Conservation (phyloP, 2,797 vertebrate genomes). For the Sandelia bainsii region DNA sequence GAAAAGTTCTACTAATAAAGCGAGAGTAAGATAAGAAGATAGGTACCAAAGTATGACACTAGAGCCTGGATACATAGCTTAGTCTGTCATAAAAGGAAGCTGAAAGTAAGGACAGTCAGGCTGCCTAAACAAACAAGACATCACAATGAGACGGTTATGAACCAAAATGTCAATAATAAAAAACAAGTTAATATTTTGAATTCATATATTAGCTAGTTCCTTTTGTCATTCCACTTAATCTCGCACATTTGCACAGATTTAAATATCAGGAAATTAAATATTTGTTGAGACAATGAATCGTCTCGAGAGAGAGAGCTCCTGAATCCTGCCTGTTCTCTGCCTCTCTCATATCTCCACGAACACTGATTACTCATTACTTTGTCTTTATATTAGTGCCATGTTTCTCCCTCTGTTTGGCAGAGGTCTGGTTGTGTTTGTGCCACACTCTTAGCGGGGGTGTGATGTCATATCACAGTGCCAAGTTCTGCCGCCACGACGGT, state of each 20-base stretch:
- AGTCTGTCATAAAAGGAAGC: no score
- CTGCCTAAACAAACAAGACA: no score
- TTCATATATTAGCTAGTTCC: not conserved
- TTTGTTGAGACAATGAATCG: slow-evolving; percentile 36
- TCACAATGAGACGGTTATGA: not conserved
- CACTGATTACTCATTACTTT: slow-evolving; percentile 59
- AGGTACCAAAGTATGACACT: no score
- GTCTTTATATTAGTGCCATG: slow-evolving; percentile 62
- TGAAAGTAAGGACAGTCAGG: no score
- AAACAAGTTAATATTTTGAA: not conserved
- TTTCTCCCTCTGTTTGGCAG: slow-evolving; percentile 66
- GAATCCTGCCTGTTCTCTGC: slow-evolving; percentile 26
- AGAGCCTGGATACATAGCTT: no score
- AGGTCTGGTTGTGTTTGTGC: slow-evolving; percentile 73
- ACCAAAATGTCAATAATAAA: not conserved
- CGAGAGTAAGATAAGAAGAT: no score
- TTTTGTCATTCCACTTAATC: slow-evolving; percentile 23
- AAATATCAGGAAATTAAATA: slow-evolving; percentile 47
- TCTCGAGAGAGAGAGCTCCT: slow-evolving; percentile 39
- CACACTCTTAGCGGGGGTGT: slow-evolving; percentile 81
- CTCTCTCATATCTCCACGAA: slow-evolving; percentile 37
- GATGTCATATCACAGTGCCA: slow-evolving; percentile 78
- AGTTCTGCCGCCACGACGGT: slow-evolving; percentile 60
- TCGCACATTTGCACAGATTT: slow-evolving; percentile 32
- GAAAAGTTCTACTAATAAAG: no score